Conservation (phyloP, 2,113 vertebrate genomes). For the Corythornis cristatus region DNA sequence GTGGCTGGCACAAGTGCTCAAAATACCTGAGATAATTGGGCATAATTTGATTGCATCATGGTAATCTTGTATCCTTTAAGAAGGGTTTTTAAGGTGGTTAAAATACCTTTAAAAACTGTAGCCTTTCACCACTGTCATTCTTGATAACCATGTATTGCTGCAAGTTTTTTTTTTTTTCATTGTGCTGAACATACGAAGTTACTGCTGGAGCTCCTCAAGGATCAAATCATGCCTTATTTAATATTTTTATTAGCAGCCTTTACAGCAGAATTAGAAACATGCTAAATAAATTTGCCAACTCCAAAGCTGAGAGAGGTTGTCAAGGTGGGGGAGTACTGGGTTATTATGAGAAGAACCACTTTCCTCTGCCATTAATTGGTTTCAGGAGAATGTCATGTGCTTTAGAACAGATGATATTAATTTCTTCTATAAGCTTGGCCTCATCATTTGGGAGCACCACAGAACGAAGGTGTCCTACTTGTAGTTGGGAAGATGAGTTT, state of each 20-base stretch:
- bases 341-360: background rate
- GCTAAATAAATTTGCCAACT: constrained; percentile 45
- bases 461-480: background rate
- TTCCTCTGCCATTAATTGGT: constrained; percentile 9
- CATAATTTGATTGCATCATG: constrained; percentile 25
- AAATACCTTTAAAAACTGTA: background rate
- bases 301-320: background rate
- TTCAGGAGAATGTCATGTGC: constrained; percentile 19
- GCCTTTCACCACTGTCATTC: background rate
- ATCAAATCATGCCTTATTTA: constrained; percentile 15
- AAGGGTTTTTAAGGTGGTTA: constrained; percentile 4
- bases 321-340: background rate
- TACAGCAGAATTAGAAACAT: constrained; percentile 28
- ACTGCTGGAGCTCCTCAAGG: constrained; percentile 31
- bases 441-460: background rate
- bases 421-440: background rate
- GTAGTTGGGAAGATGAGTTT: constrained; percentile 11
- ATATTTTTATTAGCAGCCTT: constrained; percentile 59
- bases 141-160: background rate
- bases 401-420: background rate
- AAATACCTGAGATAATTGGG: constrained; percentile 20
- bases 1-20: background rate
- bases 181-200: background rate
- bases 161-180: background rate
- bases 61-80: background rate